Evolutionary conservation across 2,113 vertebrate species (phyloP).

Genomic region (Motacilla tschutschensis): DNA sequence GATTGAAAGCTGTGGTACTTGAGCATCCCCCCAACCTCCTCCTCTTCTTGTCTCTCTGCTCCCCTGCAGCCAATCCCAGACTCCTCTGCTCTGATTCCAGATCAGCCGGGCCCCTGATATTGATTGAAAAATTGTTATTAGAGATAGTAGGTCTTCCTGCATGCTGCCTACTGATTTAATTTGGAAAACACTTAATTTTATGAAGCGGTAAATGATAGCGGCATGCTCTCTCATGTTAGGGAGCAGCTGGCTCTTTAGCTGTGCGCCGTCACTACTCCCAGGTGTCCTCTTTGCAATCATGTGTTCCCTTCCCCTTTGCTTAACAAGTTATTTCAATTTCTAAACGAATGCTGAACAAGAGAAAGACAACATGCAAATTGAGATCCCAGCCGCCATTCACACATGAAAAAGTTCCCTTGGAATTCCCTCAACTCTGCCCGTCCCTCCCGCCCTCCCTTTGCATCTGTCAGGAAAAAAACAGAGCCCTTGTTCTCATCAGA

Average conservation of each 20-base stretch:
- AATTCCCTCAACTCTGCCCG: constrained; percentile 85
- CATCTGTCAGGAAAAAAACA: constrained; percentile 90
- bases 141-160: constrained; percentile 78
- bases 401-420: constrained; percentile 84
- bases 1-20: constrained; percentile 67
- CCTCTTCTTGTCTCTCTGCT: background rate
- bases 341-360: constrained; percentile 83
- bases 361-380: constrained; percentile 87
- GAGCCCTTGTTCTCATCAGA: constrained; percentile 85
- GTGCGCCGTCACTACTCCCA: constrained; percentile 74
- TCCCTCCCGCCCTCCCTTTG: constrained; percentile 57
- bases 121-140: constrained; percentile 87
- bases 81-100: constrained; percentile 23
- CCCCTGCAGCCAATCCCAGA: background rate
- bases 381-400: constrained; percentile 79
- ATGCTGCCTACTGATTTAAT: constrained; percentile 83
- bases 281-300: constrained; percentile 80
- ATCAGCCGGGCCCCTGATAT: constrained; percentile 62
- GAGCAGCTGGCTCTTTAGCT: constrained; percentile 84
- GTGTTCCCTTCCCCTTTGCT: constrained; percentile 82
- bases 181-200: constrained; percentile 90
- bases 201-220: constrained; percentile 86
- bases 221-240: constrained; percentile 77
- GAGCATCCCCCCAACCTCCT: background rate
- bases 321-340: constrained; percentile 89